Percentiles rank a stretch among this genome's conserved stretches.
These are phyloP conservation scores for Silvanus unidentatus DNA, from an alignment of 2,888 invertebrate genomes.

Conservation along the genomic window DNA sequence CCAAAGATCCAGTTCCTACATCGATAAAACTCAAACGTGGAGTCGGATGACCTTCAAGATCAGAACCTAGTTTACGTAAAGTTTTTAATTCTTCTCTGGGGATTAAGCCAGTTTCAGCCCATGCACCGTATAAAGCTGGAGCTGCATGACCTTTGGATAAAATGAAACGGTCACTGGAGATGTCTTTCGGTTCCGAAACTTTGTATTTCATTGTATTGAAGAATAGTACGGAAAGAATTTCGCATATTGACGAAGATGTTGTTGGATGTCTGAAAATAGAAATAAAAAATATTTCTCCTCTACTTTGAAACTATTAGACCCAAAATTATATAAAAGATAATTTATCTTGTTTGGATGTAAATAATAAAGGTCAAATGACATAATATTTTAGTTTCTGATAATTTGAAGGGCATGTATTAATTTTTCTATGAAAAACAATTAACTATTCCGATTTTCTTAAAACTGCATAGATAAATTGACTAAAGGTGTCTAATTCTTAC, in stretches of 20 bases:
- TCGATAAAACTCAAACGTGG: slow-evolving; percentile 95
- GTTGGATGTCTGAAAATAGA: slow-evolving; percentile 90
- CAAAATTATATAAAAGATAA: no score
- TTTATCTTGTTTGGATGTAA: no score
- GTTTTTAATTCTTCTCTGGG: slow-evolving; percentile 75
- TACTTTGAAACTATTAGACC: no score
- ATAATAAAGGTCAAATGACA: no score
- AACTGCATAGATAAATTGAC: no score
- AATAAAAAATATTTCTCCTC: no score
- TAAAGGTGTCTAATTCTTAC: slow-evolving; percentile 57
- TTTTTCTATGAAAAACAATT: no score
- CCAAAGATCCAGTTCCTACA: slow-evolving; percentile 96
- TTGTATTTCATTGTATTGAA: slow-evolving; percentile 96
- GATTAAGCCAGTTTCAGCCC: slow-evolving; percentile 93
- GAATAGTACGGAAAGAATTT: slow-evolving; percentile 96
- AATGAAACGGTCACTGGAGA: slow-evolving; percentile 90
- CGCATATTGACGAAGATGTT: slow-evolving; percentile 96
- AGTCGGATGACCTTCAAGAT: slow-evolving; percentile 98
- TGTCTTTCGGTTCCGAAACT: slow-evolving; percentile 73
- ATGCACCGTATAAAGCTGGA: slow-evolving; percentile 96
- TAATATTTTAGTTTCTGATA: no score
- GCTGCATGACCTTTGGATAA: slow-evolving; percentile 98
- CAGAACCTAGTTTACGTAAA: slow-evolving; percentile 82
- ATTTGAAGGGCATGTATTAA: no score
- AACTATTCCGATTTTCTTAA: no score